A percentile compares a stretch with the other conserved stretches of the same genome.
Conservation (phyloP, 2,888 invertebrate genomes). For the Stenodema calcarata region DNA sequence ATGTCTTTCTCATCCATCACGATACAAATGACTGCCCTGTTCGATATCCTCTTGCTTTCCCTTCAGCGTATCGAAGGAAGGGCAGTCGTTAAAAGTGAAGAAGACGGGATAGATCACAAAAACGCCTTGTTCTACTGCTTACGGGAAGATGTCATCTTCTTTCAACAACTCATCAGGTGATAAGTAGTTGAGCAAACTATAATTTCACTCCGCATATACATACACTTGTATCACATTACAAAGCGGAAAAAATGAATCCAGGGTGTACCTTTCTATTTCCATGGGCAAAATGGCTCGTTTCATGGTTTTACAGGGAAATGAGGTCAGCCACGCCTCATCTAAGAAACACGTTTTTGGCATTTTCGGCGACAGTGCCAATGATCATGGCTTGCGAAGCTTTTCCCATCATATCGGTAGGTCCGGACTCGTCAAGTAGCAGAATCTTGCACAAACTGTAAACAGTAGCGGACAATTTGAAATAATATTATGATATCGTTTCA, state of each 20-base stretch:
- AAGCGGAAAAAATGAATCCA: too few species aligned
- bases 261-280: too few species aligned
- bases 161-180: neutral
- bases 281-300: too few species aligned
- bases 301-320: neutral
- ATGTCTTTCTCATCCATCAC: conserved; percentile 36
- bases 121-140: neutral
- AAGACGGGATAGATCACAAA: neutral
- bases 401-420: conserved; percentile 1
- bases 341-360: neutral
- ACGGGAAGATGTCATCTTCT: neutral
- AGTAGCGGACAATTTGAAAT: too few species aligned
- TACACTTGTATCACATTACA: too few species aligned
- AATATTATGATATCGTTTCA: too few species aligned
- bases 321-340: conserved; percentile 10
- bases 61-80: neutral
- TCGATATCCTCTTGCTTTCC: conserved; percentile 26
- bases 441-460: too few species aligned
- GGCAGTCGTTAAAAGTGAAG: neutral
- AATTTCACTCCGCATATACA: too few species aligned
- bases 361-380: conserved; percentile 5
- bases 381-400: conserved; percentile 40
- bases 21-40: conserved; percentile 28
- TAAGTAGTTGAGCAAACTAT: too few species aligned
- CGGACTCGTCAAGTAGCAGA: too few species aligned